Conservation (phyloP, 2,888 invertebrate genomes). For the Lagria hirta region DNA sequence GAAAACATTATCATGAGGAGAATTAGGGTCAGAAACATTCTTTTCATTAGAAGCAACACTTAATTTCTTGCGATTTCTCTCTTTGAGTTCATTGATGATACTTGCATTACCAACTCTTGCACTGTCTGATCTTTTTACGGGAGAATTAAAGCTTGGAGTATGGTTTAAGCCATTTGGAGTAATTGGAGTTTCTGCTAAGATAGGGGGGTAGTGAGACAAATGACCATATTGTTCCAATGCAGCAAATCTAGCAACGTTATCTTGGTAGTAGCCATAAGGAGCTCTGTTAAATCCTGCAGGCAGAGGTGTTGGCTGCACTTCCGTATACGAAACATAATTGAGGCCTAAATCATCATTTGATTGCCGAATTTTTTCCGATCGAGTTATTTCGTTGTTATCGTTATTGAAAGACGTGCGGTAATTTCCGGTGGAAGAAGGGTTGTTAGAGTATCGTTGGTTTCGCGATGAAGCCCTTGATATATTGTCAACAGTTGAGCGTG, state of each 20-base stretch:
- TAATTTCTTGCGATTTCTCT: constrained; percentile 25
- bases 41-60: too few relatives aligned
- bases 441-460: too few relatives aligned
- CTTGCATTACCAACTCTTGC: constrained; percentile 33
- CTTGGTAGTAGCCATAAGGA: constrained; percentile 9
- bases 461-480: constrained; percentile 7
- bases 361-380: background rate
- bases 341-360: background rate
- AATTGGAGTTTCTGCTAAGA: constrained; percentile 1
- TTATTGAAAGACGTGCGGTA: background rate
- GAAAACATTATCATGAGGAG: too few relatives aligned
- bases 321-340: background rate
- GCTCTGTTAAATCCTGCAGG: constrained; percentile 12
- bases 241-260: constrained; percentile 1
- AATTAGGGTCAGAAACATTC: too few relatives aligned
- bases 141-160: constrained; percentile 15
- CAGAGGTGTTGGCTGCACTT: constrained; percentile 3
- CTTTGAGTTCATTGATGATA: constrained; percentile 39
- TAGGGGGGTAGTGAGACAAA: constrained; percentile 13
- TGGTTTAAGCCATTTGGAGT: constrained; percentile 1
- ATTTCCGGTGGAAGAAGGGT: background rate
- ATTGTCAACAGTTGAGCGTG: constrained; percentile 5
- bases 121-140: constrained; percentile 33
- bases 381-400: background rate
- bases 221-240: constrained; percentile 4